These are phyloP conservation scores for Thalassarche chlororhynchos DNA, from an alignment of 2,113 vertebrate genomes.

Conservation along the genomic window DNA sequence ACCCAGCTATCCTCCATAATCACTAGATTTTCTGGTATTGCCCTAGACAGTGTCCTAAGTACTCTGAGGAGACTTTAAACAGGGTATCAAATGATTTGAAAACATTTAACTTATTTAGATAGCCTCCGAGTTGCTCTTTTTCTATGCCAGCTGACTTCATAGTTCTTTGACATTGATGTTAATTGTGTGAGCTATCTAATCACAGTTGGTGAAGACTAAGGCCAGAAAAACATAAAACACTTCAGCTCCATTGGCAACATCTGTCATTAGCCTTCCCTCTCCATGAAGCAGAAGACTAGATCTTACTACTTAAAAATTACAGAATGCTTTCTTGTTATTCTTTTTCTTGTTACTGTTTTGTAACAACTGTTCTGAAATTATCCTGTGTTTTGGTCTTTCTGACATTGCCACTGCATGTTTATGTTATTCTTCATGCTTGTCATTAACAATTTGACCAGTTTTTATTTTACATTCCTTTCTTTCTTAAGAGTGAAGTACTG, in stretches of 20 bases:
- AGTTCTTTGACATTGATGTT: background rate
- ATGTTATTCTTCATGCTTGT: background rate
- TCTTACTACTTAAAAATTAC: background rate
- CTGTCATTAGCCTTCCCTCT: background rate
- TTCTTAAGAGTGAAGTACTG: background rate
- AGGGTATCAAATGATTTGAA: background rate
- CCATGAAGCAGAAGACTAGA: background rate
- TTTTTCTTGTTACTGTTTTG: background rate
- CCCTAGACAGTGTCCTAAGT: background rate
- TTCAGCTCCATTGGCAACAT: background rate
- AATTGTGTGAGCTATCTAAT: background rate
- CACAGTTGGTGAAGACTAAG: background rate
- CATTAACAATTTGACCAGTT: background rate
- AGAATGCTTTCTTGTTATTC: background rate
- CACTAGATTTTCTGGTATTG: background rate
- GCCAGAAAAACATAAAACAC: background rate
- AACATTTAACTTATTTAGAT: background rate
- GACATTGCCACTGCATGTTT: background rate
- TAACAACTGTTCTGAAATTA: background rate
- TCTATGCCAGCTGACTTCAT: background rate
- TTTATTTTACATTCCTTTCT: background rate
- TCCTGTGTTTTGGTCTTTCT: background rate
- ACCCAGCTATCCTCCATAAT: background rate
- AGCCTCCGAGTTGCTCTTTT: background rate
- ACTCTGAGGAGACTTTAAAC: background rate